Conservation (phyloP, 92 coral and sea anemone species). For the Blastomussa wellsi region DNA sequence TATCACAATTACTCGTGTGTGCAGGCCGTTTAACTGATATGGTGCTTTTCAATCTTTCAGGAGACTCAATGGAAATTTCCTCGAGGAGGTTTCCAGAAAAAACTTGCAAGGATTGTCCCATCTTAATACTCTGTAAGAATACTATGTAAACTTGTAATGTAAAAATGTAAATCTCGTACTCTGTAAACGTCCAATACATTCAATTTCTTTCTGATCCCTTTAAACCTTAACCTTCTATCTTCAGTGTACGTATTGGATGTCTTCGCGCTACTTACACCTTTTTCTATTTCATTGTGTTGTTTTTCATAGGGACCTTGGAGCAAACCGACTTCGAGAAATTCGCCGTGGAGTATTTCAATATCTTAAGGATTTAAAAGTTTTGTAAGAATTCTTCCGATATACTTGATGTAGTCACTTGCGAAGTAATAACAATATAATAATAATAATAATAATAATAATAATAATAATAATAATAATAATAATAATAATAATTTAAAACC, state of each 20-base stretch:
- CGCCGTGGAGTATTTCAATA: conserved; percentile 24
- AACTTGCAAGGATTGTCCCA: conserved; percentile 16
- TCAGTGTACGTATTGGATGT: neutral
- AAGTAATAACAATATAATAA: neutral
- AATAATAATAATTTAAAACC: no score
- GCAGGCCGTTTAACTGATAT: no score
- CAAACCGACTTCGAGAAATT: conserved; percentile 34
- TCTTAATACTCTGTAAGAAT: conserved; percentile 20
- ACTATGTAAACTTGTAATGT: no score
- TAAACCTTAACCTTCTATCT: neutral
- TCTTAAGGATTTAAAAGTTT: conserved; percentile 35
- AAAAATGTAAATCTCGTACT: no score
- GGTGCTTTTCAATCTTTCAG: neutral
- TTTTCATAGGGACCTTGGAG: conserved; percentile 42
- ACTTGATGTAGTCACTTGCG: neutral
- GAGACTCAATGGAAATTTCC: conserved; percentile 27
- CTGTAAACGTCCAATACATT: no score
- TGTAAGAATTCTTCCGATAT: conserved; percentile 40
- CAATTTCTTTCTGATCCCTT: no score
- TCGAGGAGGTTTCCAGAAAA: conserved; percentile 4
- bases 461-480: no score
- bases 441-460: no score
- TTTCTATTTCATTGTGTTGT: no score
- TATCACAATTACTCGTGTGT: no score
- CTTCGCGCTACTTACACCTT: neutral